phyloP scores from a whole-genome alignment of 2,113 vertebrate species.

The Aepyceros melampus region DNA sequence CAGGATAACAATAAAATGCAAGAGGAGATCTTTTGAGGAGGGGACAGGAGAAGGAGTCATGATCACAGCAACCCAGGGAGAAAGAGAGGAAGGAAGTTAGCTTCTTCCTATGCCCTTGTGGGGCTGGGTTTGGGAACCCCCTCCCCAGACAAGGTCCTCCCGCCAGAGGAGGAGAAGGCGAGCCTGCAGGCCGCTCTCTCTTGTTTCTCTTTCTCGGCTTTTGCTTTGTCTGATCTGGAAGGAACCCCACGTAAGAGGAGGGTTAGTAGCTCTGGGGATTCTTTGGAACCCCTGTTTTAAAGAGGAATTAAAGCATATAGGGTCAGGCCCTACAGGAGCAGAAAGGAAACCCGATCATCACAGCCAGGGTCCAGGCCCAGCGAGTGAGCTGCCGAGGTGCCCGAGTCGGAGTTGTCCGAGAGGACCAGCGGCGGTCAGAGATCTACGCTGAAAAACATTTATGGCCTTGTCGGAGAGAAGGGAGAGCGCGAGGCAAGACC shows the following conservation, averaged over 20 bases:
- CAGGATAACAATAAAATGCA: slow-evolving; percentile 56
- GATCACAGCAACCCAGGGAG: neutral
- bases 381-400: neutral
- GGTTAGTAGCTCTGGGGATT: neutral
- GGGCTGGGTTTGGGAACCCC: neutral
- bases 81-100: slow-evolving; percentile 29
- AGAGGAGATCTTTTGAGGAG: slow-evolving; percentile 27
- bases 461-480: neutral
- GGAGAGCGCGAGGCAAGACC: neutral
- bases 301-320: neutral
- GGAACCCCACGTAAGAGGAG: neutral
- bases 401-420: neutral
- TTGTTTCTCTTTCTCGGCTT: neutral
- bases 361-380: neutral
- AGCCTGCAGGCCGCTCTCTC: neutral
- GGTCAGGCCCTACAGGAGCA: neutral
- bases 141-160: neutral
- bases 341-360: neutral
- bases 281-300: neutral
- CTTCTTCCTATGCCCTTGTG: neutral
- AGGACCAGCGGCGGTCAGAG: neutral
- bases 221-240: slow-evolving; percentile 23
- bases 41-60: neutral
- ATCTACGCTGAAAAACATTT: neutral
- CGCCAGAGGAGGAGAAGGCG: neutral